Evolutionary conservation across 2,797 vertebrate species (phyloP).

Genomic region (Danio choprae): DNA sequence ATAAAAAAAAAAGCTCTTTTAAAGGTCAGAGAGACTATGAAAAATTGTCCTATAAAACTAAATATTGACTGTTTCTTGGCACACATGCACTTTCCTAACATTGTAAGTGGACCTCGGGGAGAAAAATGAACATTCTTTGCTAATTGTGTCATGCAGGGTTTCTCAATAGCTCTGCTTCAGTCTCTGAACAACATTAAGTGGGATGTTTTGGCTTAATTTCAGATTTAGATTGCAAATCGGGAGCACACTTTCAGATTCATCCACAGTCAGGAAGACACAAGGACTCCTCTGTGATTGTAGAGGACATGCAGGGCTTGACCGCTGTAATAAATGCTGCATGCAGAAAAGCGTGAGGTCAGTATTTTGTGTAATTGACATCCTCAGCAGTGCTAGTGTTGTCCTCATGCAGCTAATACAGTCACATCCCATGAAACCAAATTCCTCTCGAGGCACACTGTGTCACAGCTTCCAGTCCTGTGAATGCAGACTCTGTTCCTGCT

Average conservation of each 20-base stretch:
- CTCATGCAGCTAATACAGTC: constrained; percentile 6
- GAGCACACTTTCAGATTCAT: background rate
- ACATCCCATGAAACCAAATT: constrained; percentile 44
- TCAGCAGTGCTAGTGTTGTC: background rate
- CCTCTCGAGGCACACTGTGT: constrained; percentile 46
- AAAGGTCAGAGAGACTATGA: background rate
- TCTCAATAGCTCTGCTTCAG: background rate
- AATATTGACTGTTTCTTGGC: constrained; percentile 3
- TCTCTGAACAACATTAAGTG: background rate
- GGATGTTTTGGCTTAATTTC: background rate
- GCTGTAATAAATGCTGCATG: constrained; percentile 37
- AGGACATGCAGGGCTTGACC: constrained; percentile 18
- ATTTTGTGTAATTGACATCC: constrained; percentile 24
- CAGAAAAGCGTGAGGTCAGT: constrained; percentile 42
- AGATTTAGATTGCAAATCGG: background rate
- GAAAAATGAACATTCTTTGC: constrained; percentile 3
- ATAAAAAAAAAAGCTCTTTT: background rate
- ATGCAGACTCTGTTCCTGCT: constrained; percentile 46
- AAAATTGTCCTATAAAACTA: background rate
- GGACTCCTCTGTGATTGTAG: constrained; percentile 30
- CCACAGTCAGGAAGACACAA: constrained; percentile 1
- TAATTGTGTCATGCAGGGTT: background rate
- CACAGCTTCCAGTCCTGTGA: constrained; percentile 44
- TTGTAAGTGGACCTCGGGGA: background rate
- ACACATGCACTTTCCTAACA: background rate